Percentiles rank a stretch among this genome's conserved stretches.
Evolutionary conservation across 2,113 vertebrate genomes (phyloP).

Genomic region (Labeo rohita): DNA sequence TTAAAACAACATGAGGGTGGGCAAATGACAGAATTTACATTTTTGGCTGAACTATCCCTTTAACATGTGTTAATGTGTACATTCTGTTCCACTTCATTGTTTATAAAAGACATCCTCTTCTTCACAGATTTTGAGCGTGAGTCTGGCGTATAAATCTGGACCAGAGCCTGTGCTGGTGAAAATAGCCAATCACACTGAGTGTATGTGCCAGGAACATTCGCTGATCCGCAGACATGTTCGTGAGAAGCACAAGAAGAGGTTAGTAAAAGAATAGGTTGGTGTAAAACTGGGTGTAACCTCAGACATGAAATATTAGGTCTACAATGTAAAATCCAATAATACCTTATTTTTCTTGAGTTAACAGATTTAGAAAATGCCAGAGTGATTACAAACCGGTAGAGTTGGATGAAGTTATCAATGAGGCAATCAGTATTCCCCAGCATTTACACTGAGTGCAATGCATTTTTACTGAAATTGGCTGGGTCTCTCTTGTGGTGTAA

Average conservation of each 20-base stretch:
- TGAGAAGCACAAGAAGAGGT: conserved; percentile 69
- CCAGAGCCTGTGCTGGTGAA: conserved; percentile 90
- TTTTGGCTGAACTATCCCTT: neutral
- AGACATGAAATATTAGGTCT: neutral
- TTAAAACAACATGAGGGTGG: neutral
- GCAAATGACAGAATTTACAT: no score
- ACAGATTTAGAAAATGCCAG: neutral
- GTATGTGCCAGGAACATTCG: conserved; percentile 83
- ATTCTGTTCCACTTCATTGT: neutral
- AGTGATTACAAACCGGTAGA: neutral
- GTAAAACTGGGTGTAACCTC: neutral
- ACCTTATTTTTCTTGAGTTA: neutral
- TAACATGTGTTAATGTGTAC: neutral
- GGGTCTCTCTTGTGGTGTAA: neutral
- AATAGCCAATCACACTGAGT: conserved; percentile 93
- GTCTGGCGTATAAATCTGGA: conserved; percentile 87
- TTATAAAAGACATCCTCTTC: neutral
- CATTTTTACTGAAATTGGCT: neutral
- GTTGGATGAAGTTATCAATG: conserved; percentile 1
- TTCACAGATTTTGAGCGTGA: conserved; percentile 87
- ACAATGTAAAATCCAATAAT: neutral
- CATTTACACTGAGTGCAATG: neutral
- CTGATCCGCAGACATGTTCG: conserved; percentile 76
- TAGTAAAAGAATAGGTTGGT: conserved; percentile 51
- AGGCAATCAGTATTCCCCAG: neutral